phyloP scores from a whole-genome alignment of 1,140 invertebrate genomes.

The Theocolax elegans region DNA sequence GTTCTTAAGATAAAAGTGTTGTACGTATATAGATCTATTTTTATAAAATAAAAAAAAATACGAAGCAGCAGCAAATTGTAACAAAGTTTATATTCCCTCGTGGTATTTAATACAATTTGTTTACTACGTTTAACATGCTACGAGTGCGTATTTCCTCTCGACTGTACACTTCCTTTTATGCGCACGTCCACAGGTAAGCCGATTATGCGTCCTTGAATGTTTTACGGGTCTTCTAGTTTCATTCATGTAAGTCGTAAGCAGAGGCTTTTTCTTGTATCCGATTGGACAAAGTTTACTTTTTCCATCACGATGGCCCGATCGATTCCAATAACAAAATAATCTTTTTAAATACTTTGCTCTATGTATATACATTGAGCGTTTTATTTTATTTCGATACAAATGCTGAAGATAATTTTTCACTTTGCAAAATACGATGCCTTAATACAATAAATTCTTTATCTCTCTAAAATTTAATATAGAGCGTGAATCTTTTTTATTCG shows the following conservation, averaged over 20 bases:
- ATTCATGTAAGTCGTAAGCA: no score
- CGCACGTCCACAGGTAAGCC: background rate
- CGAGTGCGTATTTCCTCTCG: background rate
- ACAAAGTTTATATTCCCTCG: no score
- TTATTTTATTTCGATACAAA: background rate
- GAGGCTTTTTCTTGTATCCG: background rate
- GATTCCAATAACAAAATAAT: background rate
- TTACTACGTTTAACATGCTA: no score
- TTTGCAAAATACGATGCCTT: background rate
- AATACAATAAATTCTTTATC: no score
- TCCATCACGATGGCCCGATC: background rate
- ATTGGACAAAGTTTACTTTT: background rate
- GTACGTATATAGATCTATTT: no score
- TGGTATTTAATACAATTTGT: no score
- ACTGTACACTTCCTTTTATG: conserved; percentile 13
- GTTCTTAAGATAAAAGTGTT: no score
- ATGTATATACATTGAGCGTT: background rate
- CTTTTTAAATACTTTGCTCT: background rate
- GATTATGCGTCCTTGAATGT: conserved; percentile 12
- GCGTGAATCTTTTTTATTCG: no score
- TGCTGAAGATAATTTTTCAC: background rate
- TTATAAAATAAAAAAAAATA: no score
- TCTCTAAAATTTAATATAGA: no score
- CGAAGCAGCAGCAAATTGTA: no score
- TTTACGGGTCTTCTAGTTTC: conserved; percentile 2